Evolutionary conservation across 2,888 invertebrate species (phyloP).

Genomic region (Cerastoderma edule): DNA sequence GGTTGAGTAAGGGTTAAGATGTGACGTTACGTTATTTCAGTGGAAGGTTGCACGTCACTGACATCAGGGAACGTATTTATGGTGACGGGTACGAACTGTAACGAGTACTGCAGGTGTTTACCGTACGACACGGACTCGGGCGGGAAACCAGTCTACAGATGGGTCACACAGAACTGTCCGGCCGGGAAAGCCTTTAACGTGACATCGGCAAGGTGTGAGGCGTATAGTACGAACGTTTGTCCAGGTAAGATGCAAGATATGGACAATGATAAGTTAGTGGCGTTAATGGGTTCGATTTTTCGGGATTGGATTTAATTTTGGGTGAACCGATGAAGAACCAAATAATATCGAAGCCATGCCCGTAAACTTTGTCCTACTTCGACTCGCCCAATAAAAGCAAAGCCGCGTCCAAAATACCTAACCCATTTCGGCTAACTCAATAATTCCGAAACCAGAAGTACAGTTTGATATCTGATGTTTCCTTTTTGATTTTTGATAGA

Average conservation of each 20-base stretch:
- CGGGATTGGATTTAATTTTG: too few relatives aligned
- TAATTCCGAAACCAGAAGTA: too few relatives aligned
- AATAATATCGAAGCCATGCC: too few relatives aligned
- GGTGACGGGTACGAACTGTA: constrained; percentile 9
- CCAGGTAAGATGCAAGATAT: constrained; percentile 10
- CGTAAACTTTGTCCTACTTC: too few relatives aligned
- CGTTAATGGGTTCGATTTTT: too few relatives aligned
- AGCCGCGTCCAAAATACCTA: too few relatives aligned
- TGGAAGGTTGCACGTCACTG: not conserved
- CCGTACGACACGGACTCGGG: not conserved
- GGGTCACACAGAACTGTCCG: constrained; percentile 6
- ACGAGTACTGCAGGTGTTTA: constrained; percentile 11
- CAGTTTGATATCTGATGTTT: too few relatives aligned
- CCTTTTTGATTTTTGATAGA: too few relatives aligned
- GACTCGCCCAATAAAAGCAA: too few relatives aligned
- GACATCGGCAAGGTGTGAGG: not conserved
- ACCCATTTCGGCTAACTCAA: too few relatives aligned
- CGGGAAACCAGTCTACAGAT: not conserved
- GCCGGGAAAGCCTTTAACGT: constrained; percentile 4
- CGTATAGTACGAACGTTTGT: not conserved
- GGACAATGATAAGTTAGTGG: too few relatives aligned
- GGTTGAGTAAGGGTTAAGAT: not conserved
- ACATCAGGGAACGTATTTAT: constrained; percentile 8
- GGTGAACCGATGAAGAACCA: too few relatives aligned
- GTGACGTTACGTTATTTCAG: not conserved